Conservation (phyloP, 1,140 invertebrate species). For the Drosophila murphyi region DNA sequence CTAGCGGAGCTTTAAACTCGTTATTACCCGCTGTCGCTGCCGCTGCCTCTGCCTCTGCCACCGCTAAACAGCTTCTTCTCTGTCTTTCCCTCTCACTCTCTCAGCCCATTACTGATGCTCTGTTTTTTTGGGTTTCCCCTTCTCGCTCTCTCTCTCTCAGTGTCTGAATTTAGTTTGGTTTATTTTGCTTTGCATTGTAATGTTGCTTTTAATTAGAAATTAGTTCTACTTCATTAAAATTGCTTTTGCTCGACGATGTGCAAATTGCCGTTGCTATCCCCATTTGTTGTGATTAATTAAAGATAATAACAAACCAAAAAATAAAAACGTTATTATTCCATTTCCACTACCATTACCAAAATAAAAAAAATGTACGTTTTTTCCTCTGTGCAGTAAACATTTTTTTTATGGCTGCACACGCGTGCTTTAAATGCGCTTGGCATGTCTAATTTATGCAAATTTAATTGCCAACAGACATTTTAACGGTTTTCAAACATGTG, state of each 20-base stretch:
- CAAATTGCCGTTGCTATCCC: slow-evolving; percentile 39
- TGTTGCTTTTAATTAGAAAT: slow-evolving; percentile 69
- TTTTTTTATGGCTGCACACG: slow-evolving; percentile 33
- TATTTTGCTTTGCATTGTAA: slow-evolving; percentile 48
- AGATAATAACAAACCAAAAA: slow-evolving; percentile 1
- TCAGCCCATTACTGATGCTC: slow-evolving; percentile 21
- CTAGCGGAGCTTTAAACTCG: slow-evolving; percentile 76
- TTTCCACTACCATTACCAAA: slow-evolving; percentile 6
- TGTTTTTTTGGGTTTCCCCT: slow-evolving; percentile 9
- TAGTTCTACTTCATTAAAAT: slow-evolving; percentile 66
- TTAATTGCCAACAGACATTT: slow-evolving; percentile 71
- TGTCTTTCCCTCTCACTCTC: slow-evolving; percentile 22
- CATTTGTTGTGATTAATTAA: slow-evolving; percentile 57
- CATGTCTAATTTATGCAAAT: slow-evolving; percentile 75
- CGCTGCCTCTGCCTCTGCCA: slow-evolving; percentile 22
- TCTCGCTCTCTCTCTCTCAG: background rate
- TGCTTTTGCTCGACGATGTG: slow-evolving; percentile 34
- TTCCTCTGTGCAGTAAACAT: background rate
- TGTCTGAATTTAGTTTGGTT: slow-evolving; percentile 33
- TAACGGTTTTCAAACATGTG: slow-evolving; percentile 58
- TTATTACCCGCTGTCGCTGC: slow-evolving; percentile 54
- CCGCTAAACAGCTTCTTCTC: slow-evolving; percentile 61
- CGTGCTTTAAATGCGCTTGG: slow-evolving; percentile 43
- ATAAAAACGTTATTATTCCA: slow-evolving; percentile 12
- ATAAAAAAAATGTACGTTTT: slow-evolving; percentile 11